Evolutionary conservation across 2,888 invertebrate species (phyloP).

Genomic region (Aproaerema taeniolella): DNA sequence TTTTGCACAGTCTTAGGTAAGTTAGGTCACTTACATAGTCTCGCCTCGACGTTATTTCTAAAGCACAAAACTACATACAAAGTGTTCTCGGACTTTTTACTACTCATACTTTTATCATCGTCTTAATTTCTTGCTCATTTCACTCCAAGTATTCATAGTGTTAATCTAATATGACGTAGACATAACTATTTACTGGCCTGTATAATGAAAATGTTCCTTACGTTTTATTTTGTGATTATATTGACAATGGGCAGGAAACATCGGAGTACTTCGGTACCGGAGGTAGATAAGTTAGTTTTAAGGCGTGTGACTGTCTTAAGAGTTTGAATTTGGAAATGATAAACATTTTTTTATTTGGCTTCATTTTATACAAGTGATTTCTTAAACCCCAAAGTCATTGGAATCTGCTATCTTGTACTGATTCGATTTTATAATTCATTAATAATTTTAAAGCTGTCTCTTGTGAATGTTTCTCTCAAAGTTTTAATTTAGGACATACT

Average conservation of each 20-base stretch:
- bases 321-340: conserved; percentile 37
- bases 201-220: conserved; percentile 53
- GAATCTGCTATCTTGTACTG: conserved; percentile 30
- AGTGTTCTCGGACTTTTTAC: conserved; percentile 36
- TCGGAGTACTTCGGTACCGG: conserved; percentile 61
- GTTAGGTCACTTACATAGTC: conserved; percentile 37
- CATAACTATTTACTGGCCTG: conserved; percentile 69
- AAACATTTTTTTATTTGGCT: conserved; percentile 46
- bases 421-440: conserved; percentile 15
- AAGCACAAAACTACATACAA: conserved; percentile 26
- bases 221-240: conserved; percentile 40
- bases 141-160: conserved; percentile 56
- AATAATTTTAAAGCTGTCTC: conserved; percentile 2
- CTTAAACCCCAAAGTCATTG: conserved; percentile 47
- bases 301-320: conserved; percentile 65
- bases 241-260: conserved; percentile 30
- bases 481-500: conserved; percentile 49
- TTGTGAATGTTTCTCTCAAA: conserved; percentile 17
- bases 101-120: conserved; percentile 29
- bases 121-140: conserved; percentile 60
- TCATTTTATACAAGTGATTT: conserved; percentile 41
- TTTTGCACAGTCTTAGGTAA: conserved; percentile 50
- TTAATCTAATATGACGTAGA: conserved; percentile 63
- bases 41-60: conserved; percentile 27
- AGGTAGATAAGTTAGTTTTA: conserved; percentile 52